Percentiles rank a stretch among this genome's conserved stretches.
Conservation (phyloP, 2,113 vertebrate species). For the Poeciliopsis prolifica region DNA sequence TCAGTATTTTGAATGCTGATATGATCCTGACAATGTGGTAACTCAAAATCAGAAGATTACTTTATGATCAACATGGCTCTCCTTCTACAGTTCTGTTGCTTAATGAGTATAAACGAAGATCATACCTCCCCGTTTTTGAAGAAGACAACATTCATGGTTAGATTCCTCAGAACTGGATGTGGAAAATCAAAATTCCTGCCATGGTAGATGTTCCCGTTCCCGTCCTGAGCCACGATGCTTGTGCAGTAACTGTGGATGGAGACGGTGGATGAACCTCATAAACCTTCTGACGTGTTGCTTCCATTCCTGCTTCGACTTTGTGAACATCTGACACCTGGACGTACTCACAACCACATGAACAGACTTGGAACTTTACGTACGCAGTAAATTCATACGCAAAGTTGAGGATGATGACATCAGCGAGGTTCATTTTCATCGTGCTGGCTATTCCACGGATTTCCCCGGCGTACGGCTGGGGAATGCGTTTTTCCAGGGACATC, state of each 20-base stretch:
- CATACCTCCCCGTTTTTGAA: slow-evolving; percentile 83
- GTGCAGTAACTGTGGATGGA: slow-evolving; percentile 87
- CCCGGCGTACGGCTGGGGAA: slow-evolving; percentile 82
- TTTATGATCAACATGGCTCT: neutral
- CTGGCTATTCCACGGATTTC: slow-evolving; percentile 86
- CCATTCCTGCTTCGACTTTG: neutral
- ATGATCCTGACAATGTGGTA: neutral
- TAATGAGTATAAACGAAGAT: neutral
- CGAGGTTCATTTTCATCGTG: slow-evolving; percentile 67
- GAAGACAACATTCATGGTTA: slow-evolving; percentile 86
- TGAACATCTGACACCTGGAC: neutral
- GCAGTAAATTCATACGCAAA: slow-evolving; percentile 89
- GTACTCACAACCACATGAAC: neutral
- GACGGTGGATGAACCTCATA: slow-evolving; percentile 11
- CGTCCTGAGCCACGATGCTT: slow-evolving; percentile 90
- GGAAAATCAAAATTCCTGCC: slow-evolving; percentile 92
- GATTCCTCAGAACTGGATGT: slow-evolving; percentile 82
- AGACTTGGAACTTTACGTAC: slow-evolving; percentile 77
- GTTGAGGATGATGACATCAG: slow-evolving; percentile 87
- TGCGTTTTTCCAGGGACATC: slow-evolving; percentile 66
- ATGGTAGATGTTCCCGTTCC: slow-evolving; percentile 86
- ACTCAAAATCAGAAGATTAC: neutral
- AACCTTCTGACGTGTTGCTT: neutral
- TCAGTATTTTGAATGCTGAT: neutral
- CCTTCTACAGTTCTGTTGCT: neutral